These are phyloP conservation scores for Mimachlamys varia DNA, from an alignment of 2,888 invertebrate genomes.

Conservation along the genomic window DNA sequence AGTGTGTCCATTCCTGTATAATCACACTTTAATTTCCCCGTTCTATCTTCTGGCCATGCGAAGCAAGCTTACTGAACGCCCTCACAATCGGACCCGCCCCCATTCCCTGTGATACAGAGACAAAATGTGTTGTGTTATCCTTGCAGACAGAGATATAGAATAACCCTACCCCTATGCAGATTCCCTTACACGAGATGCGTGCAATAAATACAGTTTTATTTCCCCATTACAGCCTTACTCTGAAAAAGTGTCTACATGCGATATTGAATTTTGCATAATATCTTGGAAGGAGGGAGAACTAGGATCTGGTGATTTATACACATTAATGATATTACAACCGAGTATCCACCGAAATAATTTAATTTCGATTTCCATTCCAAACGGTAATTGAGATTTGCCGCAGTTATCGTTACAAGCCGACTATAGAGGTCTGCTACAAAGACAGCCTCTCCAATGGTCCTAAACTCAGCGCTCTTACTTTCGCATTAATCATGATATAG, in stretches of 20 bases:
- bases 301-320: slow-evolving; percentile 14
- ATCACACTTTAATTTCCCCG: neutral
- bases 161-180: neutral
- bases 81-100: neutral
- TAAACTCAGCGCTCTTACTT: neutral
- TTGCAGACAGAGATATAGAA: neutral
- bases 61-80: too few relatives aligned
- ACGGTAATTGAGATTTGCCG: slow-evolving; percentile 27
- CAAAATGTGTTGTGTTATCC: neutral
- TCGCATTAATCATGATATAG: slow-evolving; percentile 4
- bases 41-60: neutral
- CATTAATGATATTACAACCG: neutral
- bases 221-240: neutral
- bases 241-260: slow-evolving; percentile 9
- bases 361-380: slow-evolving; percentile 15
- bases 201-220: neutral
- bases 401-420: slow-evolving; percentile 1
- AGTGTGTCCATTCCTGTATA: neutral
- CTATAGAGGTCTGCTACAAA: neutral
- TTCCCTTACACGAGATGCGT: neutral
- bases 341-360: slow-evolving; percentile 3
- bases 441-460: neutral
- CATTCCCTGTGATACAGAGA: neutral
- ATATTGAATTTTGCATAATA: slow-evolving; percentile 31
- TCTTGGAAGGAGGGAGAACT: neutral